Base-by-base conservation (phyloP, 2,888 invertebrate genomes). In the Serrognathus titanus region DNA sequence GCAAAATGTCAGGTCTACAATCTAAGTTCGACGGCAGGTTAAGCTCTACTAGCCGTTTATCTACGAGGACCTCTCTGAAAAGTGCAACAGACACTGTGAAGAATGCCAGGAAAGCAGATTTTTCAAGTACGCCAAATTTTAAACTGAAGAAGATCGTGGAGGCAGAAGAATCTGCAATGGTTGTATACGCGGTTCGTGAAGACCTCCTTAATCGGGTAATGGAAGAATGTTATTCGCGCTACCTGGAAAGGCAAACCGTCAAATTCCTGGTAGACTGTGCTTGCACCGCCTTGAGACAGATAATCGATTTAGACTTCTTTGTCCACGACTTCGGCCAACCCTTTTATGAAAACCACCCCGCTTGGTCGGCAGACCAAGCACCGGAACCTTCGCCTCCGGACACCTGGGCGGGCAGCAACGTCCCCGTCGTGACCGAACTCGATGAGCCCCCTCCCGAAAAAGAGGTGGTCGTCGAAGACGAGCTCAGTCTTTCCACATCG, bases 361-460 rank as follows among this genome's bases (percentile, higher is more conserved):
- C 48, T 13, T 62, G 59, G 59, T 49, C 31, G 2, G 48, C 55
- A 11, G 62, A 62, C 37, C 36, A 46, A 43, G 41, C 55, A 20
- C 59, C 59, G n/a, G 37, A 36, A 46, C 53, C 57, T 3, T 62
- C 62, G 3, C 53, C 57, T 1, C 53, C 55, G 8, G 62, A 62
- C 46, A 58, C 57, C n/a, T 62, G 62, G 62, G 62, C 62, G 3
- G 59, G 47, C 31, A 40, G 49, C 50, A 57, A 56, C 37, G 59
- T 58, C 11, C 55, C 58, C 6, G 24, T 54, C 3, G 54, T 53
- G 7, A 11, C 36, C 11, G 12, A n/a, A 4, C 12, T 35, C 24
- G 52, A 52, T 9, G 51, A 47, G 36, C 48, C 36, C 20, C 39
- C 5, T 13, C 38, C 40, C 10, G 13, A 38, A n/a, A 7, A n/a